These are phyloP conservation scores for Astyanax mexicanus DNA, from an alignment of 2,797 vertebrate genomes.

Conservation along the genomic window DNA sequence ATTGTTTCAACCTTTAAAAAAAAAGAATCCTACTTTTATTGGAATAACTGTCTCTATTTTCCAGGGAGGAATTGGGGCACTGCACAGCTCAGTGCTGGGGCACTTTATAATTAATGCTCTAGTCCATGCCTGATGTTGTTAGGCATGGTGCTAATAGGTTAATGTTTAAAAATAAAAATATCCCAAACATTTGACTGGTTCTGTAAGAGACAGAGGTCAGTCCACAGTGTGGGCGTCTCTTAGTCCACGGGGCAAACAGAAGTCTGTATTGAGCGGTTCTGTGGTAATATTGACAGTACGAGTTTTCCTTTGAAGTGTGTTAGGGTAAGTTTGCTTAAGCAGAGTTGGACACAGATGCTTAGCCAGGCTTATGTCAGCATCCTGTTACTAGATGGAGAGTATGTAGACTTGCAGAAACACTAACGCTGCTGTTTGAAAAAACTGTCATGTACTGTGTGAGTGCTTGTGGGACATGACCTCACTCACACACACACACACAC, in stretches of 20 bases:
- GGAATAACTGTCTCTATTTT: no score
- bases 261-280: background rate
- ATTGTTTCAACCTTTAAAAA: no score
- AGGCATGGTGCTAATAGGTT: no score
- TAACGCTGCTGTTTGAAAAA: slow-evolving; percentile 21
- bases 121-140: no score
- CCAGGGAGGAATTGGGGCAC: no score
- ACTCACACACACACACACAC: background rate
- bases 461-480: background rate
- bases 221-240: background rate
- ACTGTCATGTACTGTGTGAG: slow-evolving; percentile 14
- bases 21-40: no score
- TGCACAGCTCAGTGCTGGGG: no score
- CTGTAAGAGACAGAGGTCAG: background rate
- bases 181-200: background rate
- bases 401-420: background rate
- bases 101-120: no score
- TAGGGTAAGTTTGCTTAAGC: background rate
- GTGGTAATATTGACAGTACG: background rate
- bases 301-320: background rate
- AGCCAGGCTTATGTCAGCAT: background rate
- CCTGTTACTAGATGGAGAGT: background rate
- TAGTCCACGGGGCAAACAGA: no score
- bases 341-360: background rate
- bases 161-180: no score